Evolutionary conservation across 1,140 invertebrate genomes (phyloP).

Genomic region (Pogonognathellus flavescens): DNA sequence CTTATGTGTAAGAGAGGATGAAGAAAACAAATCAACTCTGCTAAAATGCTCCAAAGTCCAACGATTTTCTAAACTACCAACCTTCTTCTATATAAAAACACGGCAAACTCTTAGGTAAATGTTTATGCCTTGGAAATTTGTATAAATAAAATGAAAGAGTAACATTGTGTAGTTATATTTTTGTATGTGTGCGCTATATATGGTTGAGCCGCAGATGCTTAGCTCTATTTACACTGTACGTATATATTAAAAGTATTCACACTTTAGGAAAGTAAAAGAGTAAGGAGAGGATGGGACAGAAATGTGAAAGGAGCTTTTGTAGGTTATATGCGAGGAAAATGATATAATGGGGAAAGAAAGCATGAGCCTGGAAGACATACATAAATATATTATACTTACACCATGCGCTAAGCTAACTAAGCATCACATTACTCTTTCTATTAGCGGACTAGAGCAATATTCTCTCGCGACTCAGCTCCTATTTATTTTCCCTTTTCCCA

Average conservation of each 20-base stretch:
- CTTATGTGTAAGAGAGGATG: too few species aligned
- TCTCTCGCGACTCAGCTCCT: not conserved
- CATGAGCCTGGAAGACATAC: not conserved
- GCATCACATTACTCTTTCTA: constrained; percentile 10
- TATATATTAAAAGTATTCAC: not conserved
- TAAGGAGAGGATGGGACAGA: not conserved
- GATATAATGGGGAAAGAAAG: not conserved
- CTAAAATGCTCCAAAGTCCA: too few species aligned
- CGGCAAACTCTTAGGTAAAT: too few species aligned
- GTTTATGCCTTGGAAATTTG: too few species aligned
- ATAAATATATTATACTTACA: constrained; percentile 8
- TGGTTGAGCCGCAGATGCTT: too few species aligned
- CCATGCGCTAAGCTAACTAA: constrained; percentile 1
- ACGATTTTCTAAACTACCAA: too few species aligned
- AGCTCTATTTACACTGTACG: too few species aligned
- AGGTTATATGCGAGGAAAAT: not conserved
- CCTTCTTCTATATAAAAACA: too few species aligned
- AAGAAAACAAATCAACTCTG: too few species aligned
- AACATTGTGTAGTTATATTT: too few species aligned
- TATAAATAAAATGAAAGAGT: too few species aligned
- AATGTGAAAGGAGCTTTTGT: not conserved
- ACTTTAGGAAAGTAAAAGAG: not conserved
- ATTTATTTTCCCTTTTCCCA: not conserved
- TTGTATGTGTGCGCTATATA: too few species aligned
- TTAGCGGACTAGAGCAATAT: not conserved